Conservation (phyloP, 1,140 invertebrate genomes). For the Lithobius niger region DNA sequence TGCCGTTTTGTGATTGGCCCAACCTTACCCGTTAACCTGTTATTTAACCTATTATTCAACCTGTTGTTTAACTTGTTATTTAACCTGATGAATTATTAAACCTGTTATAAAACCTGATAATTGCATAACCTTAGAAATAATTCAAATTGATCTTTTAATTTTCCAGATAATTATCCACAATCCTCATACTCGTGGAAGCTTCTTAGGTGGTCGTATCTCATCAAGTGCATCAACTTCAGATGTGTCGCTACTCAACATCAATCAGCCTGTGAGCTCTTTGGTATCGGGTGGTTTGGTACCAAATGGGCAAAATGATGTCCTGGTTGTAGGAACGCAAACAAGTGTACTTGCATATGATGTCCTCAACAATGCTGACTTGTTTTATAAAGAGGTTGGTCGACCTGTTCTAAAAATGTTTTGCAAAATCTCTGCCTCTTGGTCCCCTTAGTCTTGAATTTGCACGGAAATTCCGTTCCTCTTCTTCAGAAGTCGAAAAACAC, state of each 20-base stretch:
- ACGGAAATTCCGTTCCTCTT: not conserved
- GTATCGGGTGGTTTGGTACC: constrained; percentile 47
- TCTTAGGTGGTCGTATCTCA: constrained; percentile 39
- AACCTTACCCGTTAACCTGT: no score
- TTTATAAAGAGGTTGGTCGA: constrained; percentile 66
- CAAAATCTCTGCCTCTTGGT: not conserved
- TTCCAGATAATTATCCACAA: constrained; percentile 67
- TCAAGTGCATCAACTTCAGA: constrained; percentile 46
- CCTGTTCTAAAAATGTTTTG: not conserved
- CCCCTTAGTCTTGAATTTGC: not conserved
- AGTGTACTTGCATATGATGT: constrained; percentile 84
- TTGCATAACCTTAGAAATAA: not conserved
- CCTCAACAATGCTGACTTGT: constrained; percentile 78
- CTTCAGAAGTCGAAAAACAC: not conserved
- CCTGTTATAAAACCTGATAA: no score
- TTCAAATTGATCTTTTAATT: constrained; percentile 6
- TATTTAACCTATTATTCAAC: no score
- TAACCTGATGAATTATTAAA: no score
- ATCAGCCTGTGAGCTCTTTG: constrained; percentile 58
- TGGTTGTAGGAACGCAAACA: constrained; percentile 68
- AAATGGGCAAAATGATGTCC: constrained; percentile 46
- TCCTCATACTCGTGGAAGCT: constrained; percentile 44
- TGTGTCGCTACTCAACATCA: constrained; percentile 62
- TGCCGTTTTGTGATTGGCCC: no score
- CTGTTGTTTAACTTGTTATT: no score